These are phyloP conservation scores for Chionoecetes opilio DNA, from an alignment of 1,140 invertebrate species.

Conservation along the genomic window DNA sequence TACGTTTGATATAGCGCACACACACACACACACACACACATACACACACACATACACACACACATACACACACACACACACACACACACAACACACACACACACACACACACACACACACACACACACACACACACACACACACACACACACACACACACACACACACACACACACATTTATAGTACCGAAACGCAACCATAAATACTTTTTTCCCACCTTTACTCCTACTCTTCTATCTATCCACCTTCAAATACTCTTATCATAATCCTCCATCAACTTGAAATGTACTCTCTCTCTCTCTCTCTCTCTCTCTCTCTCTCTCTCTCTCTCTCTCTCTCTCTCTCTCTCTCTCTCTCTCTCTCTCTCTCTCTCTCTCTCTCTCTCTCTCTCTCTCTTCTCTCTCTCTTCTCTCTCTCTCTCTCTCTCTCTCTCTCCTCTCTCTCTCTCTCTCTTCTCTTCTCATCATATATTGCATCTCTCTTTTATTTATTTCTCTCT, in stretches of 20 bases:
- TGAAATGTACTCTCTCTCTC: too few species aligned
- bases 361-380: slow-evolving; percentile 6
- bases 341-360: neutral
- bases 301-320: slow-evolving; percentile 27
- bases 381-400: neutral
- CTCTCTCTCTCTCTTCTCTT: slow-evolving; percentile 32
- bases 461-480: neutral
- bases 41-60: slow-evolving; percentile 48
- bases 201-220: too few species aligned
- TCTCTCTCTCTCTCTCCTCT: slow-evolving; percentile 34
- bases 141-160: slow-evolving; percentile 56
- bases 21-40: slow-evolving; percentile 42
- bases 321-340: too few species aligned
- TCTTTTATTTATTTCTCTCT: too few species aligned
- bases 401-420: neutral
- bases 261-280: too few species aligned
- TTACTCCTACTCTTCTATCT: too few species aligned
- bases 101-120: slow-evolving; percentile 48
- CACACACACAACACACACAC: slow-evolving; percentile 56
- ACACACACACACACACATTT: slow-evolving; percentile 36
- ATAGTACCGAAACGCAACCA: neutral
- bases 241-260: too few species aligned
- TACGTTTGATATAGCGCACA: too few species aligned
- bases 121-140: slow-evolving; percentile 54
- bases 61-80: slow-evolving; percentile 53